A percentile compares a stretch with the other conserved stretches of the same genome.
Conservation (phyloP, 2,113 vertebrate genomes). For the Ranitomeya imitator region DNA sequence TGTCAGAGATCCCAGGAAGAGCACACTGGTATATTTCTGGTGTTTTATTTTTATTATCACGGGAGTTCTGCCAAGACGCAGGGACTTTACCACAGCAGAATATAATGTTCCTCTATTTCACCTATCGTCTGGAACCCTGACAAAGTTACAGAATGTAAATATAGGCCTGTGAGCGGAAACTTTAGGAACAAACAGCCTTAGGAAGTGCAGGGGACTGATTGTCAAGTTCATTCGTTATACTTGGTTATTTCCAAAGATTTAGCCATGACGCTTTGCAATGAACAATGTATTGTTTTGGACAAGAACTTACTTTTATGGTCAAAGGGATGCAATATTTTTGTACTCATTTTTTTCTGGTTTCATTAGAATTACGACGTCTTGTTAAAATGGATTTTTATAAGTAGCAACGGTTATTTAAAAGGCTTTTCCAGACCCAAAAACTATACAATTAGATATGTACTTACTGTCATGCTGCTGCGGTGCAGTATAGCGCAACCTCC, state of each 20-base stretch:
- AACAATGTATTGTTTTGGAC: not conserved
- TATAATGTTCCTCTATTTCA: constrained; percentile 23
- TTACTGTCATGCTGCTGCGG: too few relatives aligned
- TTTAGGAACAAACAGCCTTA: not conserved
- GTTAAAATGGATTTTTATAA: not conserved
- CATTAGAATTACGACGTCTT: not conserved
- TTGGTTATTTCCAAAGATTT: not conserved
- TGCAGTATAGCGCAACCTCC: too few relatives aligned
- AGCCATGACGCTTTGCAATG: not conserved
- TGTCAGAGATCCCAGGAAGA: constrained; percentile 51
- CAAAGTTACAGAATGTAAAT: constrained; percentile 11
- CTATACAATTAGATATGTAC: too few relatives aligned
- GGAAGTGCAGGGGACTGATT: not conserved
- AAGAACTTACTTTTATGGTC: not conserved
- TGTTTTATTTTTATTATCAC: constrained; percentile 38
- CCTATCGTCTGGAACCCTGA: constrained; percentile 24
- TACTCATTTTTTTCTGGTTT: not conserved
- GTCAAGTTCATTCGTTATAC: constrained; percentile 11
- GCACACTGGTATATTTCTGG: constrained; percentile 27
- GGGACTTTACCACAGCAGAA: constrained; percentile 23
- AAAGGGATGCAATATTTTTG: not conserved
- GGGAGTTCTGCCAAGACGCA: constrained; percentile 37
- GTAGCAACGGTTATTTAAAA: not conserved
- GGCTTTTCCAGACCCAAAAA: too few relatives aligned
- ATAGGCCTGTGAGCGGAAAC: constrained; percentile 6